Evolutionary conservation across 1,140 invertebrate genomes (phyloP).

Genomic region (Aphidius ervi): DNA sequence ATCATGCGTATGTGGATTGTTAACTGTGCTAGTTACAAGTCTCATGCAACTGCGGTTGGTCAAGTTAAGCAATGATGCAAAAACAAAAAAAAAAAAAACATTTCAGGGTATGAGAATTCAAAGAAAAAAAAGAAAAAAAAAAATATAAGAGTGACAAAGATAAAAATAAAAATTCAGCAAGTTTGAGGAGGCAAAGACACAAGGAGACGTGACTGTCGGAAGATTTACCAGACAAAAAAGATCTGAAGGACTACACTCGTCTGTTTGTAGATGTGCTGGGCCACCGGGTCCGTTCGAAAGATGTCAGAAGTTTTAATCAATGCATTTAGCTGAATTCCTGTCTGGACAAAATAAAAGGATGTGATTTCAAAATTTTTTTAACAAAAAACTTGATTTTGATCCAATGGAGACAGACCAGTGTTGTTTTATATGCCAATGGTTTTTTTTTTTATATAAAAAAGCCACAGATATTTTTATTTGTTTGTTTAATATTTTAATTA

Average conservation of each 20-base stretch:
- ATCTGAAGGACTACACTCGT: constrained; percentile 31
- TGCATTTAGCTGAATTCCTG: constrained; percentile 55
- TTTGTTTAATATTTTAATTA: too few relatives aligned
- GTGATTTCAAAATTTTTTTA: constrained; percentile 26
- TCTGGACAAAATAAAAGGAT: constrained; percentile 52
- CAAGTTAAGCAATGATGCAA: neutral
- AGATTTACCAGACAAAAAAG: constrained; percentile 33
- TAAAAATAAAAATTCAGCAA: constrained; percentile 20
- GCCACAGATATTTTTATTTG: too few relatives aligned
- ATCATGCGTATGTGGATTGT: constrained; percentile 15
- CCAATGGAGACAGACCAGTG: too few relatives aligned
- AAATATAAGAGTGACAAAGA: constrained; percentile 19
- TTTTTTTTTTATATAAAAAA: too few relatives aligned
- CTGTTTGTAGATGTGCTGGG: constrained; percentile 40
- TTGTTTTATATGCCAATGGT: too few relatives aligned
- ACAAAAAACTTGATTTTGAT: constrained; percentile 39
- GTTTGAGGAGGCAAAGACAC: constrained; percentile 5
- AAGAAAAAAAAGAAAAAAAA: too few relatives aligned
- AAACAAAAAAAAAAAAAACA: neutral
- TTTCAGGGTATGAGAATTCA: neutral
- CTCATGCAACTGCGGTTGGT: neutral
- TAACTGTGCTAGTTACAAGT: constrained; percentile 30
- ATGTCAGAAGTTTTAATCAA: constrained; percentile 52
- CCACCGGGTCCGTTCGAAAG: constrained; percentile 43
- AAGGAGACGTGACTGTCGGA: constrained; percentile 7